Evolutionary conservation across 1,140 invertebrate species (phyloP), one percentile per base, ranked within the genome.

Genomic region (Chrysomallon squamiferum): DNA sequence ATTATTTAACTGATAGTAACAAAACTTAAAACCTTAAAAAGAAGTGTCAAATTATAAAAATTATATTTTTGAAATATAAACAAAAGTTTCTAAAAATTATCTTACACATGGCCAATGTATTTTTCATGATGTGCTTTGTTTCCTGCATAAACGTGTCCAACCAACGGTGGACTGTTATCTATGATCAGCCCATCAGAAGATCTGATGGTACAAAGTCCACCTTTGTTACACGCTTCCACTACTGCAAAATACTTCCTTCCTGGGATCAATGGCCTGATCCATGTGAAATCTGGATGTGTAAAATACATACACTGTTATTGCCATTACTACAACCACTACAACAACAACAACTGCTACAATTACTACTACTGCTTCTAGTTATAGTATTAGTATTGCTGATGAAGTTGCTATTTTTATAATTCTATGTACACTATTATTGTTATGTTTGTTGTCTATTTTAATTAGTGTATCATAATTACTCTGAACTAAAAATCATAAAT

Each of bases 151-250:
- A 78, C 68, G 7, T 65, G 62, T n/a, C 76, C 76, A 18, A 65
- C 45, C 22, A 67, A 62, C 11, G 77, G 77, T 27, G 72, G 66
- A 2, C 69, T 71, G 25, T 52, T 62, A 59, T 79, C 77, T 3
- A 77, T 59, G 15, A 68, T 18, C 11, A 75, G 25, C 15, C 41
- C 35, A 13, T 64, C 58, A 29, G 66, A 66, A 15, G 50, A 18
- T 18, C 52, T 45, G 20, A 54, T 58, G 4, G 65, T 49, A 62
- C 77, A 79, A 18, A 75, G 65, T 9, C 58, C 68, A 4, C 71
- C 77, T 20, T 62, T 62, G 52, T 79, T 79, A 52, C 77, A 79
- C 6, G 68, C 69, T 2, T 69, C 69, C 18, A 79, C 69, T 13
- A 22, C 27, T 11, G 61, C 62, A 49, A 60, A 65, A 50, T 74